phyloP scores from a whole-genome alignment of 2,888 invertebrate species.

The Lordiphosa andalusiaca region DNA sequence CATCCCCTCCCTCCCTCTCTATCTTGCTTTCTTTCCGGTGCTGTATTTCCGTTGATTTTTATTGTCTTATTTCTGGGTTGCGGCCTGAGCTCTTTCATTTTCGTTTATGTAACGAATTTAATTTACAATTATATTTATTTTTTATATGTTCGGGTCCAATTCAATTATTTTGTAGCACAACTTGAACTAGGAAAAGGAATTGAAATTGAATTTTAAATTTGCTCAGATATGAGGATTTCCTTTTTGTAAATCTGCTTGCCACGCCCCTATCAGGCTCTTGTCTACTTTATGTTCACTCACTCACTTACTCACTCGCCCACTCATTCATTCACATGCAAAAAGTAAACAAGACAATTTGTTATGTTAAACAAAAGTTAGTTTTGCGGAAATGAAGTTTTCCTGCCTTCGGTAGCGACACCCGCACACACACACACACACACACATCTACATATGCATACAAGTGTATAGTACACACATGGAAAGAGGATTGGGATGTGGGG shows the following conservation, averaged over 20 bases:
- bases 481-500: constrained; percentile 1
- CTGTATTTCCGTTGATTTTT: constrained; percentile 60
- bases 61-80: constrained; percentile 55
- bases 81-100: constrained; percentile 24
- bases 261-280: constrained; percentile 18
- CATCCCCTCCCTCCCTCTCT: not conserved
- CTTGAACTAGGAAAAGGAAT: constrained; percentile 31
- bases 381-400: constrained; percentile 74
- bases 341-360: constrained; percentile 75
- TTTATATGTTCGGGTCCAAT: constrained; percentile 33
- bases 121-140: constrained; percentile 70
- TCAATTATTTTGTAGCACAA: constrained; percentile 51
- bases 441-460: constrained; percentile 16
- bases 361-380: constrained; percentile 74
- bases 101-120: constrained; percentile 63
- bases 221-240: constrained; percentile 8
- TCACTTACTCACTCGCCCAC: constrained; percentile 40
- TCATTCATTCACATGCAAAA: constrained; percentile 48
- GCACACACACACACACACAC: constrained; percentile 7
- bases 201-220: constrained; percentile 43
- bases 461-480: constrained; percentile 5
- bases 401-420: constrained; percentile 58
- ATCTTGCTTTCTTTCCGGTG: constrained; percentile 24
- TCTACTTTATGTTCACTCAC: constrained; percentile 34
- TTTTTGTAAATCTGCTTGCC: constrained; percentile 42